A percentile compares a stretch with the other conserved stretches of the same genome.
phyloP scores from a whole-genome alignment of 2,797 vertebrate genomes.

The Peromyscus melanophrys region DNA sequence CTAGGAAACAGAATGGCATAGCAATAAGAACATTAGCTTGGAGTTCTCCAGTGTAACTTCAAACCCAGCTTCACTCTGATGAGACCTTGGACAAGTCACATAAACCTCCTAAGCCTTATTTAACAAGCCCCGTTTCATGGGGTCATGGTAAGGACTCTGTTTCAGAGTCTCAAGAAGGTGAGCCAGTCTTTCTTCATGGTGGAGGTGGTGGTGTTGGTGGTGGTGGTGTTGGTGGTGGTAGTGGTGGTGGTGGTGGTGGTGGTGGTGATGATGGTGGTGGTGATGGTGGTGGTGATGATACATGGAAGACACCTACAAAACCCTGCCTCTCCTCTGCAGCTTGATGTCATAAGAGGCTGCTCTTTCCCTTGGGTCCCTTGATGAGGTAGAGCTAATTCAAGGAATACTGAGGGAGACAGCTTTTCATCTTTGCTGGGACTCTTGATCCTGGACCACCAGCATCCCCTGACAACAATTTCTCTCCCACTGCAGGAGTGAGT shows the following conservation, averaged over 20 bases:
- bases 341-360: not conserved
- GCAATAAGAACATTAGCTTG: not conserved
- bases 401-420: not conserved
- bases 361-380: not conserved
- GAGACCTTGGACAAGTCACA: conserved; percentile 19
- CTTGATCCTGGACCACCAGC: not conserved
- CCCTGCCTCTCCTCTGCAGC: not conserved
- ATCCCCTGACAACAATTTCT: not conserved
- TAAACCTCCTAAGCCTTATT: conserved; percentile 43
- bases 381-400: not conserved
- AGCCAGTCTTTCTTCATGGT: not conserved
- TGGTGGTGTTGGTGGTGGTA: not conserved
- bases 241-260: not conserved
- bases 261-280: not conserved
- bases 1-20: not conserved
- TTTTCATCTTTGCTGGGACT: not conserved
- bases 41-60: not conserved
- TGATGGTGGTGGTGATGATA: not conserved
- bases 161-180: not conserved
- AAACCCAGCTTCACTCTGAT: not conserved
- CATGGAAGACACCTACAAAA: not conserved
- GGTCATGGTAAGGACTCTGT: not conserved
- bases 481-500: conserved; percentile 72
- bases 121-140: not conserved
- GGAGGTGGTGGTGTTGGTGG: rapidly evolving